Evolutionary conservation across 2,113 vertebrate genomes (phyloP).

Genomic region (Trogon melanurus): DNA sequence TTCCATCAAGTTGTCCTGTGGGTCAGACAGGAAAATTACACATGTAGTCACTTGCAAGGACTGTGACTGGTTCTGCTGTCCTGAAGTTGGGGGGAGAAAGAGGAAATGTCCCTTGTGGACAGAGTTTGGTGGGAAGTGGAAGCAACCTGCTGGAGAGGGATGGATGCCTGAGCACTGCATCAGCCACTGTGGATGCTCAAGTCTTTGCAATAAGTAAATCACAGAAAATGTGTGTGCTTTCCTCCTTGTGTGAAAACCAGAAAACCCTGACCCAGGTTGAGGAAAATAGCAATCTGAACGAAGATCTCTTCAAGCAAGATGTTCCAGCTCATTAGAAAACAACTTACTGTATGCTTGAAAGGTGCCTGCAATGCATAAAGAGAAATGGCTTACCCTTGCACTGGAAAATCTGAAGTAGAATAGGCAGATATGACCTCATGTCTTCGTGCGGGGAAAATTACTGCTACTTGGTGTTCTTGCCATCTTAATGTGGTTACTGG

Average conservation of each 20-base stretch:
- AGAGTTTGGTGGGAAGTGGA: not conserved
- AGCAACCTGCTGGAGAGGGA: not conserved
- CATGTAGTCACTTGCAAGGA: fast-evolving
- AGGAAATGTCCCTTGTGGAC: not conserved
- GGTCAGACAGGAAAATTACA: not conserved
- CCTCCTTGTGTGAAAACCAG: conserved; percentile 10
- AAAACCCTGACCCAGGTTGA: conserved; percentile 43
- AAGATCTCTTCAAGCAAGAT: conserved; percentile 36
- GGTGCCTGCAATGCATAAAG: not conserved
- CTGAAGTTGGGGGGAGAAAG: not conserved
- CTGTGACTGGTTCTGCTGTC: not conserved
- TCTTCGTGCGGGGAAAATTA: conserved; percentile 15
- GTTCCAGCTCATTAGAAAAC: conserved; percentile 34
- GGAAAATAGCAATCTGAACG: conserved; percentile 24
- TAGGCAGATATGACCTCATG: conserved; percentile 19
- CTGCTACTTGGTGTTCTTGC: not conserved
- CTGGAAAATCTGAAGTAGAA: conserved; percentile 26
- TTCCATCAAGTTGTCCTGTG: fast-evolving
- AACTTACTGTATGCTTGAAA: conserved; percentile 1
- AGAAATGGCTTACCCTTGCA: not conserved
- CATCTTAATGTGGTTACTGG: not conserved
- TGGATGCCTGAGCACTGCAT: not conserved
- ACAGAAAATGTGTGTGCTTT: conserved; percentile 3
- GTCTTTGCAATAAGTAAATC: not conserved
- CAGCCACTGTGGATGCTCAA: not conserved